A percentile compares a stretch with the other conserved stretches of the same genome.
Conservation (phyloP, 2,113 vertebrate genomes). For the Takifugu bimaculatus region DNA sequence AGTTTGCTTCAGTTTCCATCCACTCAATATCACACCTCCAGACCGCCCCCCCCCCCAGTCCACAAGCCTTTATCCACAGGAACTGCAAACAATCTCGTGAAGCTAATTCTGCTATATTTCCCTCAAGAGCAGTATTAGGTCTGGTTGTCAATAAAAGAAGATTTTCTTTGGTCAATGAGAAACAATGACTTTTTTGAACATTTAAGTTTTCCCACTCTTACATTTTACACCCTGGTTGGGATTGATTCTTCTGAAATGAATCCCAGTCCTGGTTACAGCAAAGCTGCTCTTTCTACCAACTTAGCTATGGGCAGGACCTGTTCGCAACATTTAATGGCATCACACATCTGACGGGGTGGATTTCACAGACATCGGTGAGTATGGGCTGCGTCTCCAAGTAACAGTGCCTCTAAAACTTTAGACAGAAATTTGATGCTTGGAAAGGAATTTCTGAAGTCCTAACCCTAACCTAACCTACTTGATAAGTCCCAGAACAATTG, state of each 20-base stretch:
- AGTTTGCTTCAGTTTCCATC: constrained; percentile 42
- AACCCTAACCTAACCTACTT: neutral
- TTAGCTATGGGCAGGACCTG: too few species aligned
- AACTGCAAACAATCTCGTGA: constrained; percentile 45
- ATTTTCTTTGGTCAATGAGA: constrained; percentile 43
- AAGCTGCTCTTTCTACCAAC: too few species aligned
- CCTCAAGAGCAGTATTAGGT: constrained; percentile 31
- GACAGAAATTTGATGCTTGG: too few species aligned
- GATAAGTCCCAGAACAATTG: constrained; percentile 22
- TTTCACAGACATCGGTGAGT: too few species aligned
- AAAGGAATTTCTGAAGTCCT: too few species aligned
- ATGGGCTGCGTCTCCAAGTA: too few species aligned
- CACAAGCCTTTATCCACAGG: constrained; percentile 30
- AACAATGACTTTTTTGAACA: constrained; percentile 22
- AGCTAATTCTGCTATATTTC: constrained; percentile 68
- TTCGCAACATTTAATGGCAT: too few species aligned
- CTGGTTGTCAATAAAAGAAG: constrained; percentile 47
- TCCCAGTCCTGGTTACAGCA: too few species aligned
- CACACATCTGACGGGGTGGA: too few species aligned
- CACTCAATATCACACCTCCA: constrained; percentile 30
- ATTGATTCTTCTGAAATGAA: too few species aligned
- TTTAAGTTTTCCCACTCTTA: constrained; percentile 4
- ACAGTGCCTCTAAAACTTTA: too few species aligned
- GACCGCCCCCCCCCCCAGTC: constrained; percentile 30
- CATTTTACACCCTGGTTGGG: too few species aligned